Percentiles rank a stretch among this genome's conserved stretches.
Evolutionary conservation across 2,888 invertebrate genomes (phyloP).

Genomic region (Halocaridina rubra): DNA sequence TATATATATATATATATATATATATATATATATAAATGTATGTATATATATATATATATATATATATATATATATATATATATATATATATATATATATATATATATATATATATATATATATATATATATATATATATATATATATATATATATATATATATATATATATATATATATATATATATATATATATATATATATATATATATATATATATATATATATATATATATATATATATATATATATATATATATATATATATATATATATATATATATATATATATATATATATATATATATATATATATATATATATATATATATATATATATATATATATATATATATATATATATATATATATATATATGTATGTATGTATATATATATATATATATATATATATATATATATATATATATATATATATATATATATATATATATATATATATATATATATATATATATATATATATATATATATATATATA

Average conservation of each 20-base stretch:
- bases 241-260: too few relatives aligned
- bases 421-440: background rate
- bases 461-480: background rate
- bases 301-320: too few relatives aligned
- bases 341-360: background rate
- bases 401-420: conserved; percentile 5
- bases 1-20: background rate
- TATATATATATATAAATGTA: background rate
- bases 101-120: background rate
- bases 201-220: too few relatives aligned
- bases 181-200: too few relatives aligned
- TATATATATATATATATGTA: background rate
- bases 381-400: background rate
- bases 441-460: conserved; percentile 14
- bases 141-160: background rate
- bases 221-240: too few relatives aligned
- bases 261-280: too few relatives aligned
- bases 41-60: background rate
- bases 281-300: too few relatives aligned
- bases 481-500: background rate
- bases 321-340: background rate
- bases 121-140: background rate
- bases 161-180: background rate
- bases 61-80: background rate
- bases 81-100: background rate